phyloP scores from a whole-genome alignment of 2,888 invertebrate genomes.

The Drosophila suboccidentalis region DNA sequence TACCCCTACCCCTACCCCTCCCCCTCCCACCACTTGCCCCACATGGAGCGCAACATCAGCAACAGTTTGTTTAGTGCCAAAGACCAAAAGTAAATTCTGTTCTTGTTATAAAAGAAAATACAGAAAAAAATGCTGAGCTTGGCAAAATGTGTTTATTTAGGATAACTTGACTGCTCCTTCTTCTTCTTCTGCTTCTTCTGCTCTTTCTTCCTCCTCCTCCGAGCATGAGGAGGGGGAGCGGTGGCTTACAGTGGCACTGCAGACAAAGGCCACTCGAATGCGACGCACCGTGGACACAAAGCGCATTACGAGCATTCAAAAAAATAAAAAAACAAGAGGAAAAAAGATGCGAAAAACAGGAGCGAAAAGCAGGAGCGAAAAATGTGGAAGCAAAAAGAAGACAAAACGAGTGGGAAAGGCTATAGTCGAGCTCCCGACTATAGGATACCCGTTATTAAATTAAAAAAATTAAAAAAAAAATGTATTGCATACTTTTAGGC shows the following conservation, averaged over 20 bases:
- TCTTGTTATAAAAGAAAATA: constrained; percentile 6
- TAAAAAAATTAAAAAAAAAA: too few relatives aligned
- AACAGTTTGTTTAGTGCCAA: constrained; percentile 72
- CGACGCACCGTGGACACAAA: constrained; percentile 33
- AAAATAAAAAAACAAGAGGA: background rate
- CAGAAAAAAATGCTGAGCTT: constrained; percentile 50
- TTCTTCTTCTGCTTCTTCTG: constrained; percentile 18
- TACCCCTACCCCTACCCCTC: background rate
- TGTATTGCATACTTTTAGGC: too few relatives aligned
- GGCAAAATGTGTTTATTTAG: constrained; percentile 79
- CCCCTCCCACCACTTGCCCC: background rate
- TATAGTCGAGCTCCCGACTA: too few relatives aligned
- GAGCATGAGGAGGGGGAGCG: background rate
- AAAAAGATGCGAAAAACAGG: too few relatives aligned
- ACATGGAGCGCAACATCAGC: constrained; percentile 33
- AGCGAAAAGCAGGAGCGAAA: too few relatives aligned
- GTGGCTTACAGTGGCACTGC: background rate
- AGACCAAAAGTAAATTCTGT: constrained; percentile 66
- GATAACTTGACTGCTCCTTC: constrained; percentile 71
- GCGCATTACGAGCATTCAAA: constrained; percentile 35
- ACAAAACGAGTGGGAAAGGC: too few relatives aligned
- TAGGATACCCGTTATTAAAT: too few relatives aligned
- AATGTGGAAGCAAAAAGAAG: too few relatives aligned
- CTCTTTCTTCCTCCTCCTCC: constrained; percentile 39
- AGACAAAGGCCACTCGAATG: constrained; percentile 46